These are phyloP conservation scores for Macrosiphum euphorbiae DNA, from an alignment of 2,888 invertebrate genomes.

Conservation along the genomic window DNA sequence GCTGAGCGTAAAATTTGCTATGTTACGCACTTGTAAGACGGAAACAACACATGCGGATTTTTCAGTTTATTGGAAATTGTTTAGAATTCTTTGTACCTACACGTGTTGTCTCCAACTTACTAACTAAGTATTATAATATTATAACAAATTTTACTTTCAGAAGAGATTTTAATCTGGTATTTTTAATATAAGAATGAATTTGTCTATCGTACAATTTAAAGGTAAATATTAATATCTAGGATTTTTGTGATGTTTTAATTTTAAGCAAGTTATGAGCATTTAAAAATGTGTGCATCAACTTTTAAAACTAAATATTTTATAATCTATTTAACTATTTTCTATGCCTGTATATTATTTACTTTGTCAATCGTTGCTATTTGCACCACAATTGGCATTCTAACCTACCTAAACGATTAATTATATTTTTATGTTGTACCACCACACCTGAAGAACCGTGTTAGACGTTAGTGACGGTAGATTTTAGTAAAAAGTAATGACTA, in stretches of 20 bases:
- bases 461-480: not conserved
- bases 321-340: not conserved
- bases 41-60: too few relatives aligned
- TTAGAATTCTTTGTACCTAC: not conserved
- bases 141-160: not conserved
- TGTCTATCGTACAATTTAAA: not conserved
- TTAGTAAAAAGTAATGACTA: not conserved
- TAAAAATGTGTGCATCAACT: not conserved
- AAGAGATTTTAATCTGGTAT: not conserved
- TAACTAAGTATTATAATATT: not conserved
- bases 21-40: too few relatives aligned
- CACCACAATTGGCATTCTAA: not conserved
- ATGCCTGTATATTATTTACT: not conserved
- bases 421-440: not conserved
- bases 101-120: not conserved
- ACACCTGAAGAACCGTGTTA: not conserved
- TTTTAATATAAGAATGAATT: not conserved
- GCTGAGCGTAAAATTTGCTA: too few relatives aligned
- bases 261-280: not conserved
- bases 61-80: not conserved
- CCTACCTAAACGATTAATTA: not conserved
- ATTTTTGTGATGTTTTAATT: not conserved
- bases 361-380: not conserved
- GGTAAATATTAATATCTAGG: not conserved
- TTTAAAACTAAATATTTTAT: not conserved